Conservation (phyloP, 2,113 vertebrate species). For the Clarias gariepinus region DNA sequence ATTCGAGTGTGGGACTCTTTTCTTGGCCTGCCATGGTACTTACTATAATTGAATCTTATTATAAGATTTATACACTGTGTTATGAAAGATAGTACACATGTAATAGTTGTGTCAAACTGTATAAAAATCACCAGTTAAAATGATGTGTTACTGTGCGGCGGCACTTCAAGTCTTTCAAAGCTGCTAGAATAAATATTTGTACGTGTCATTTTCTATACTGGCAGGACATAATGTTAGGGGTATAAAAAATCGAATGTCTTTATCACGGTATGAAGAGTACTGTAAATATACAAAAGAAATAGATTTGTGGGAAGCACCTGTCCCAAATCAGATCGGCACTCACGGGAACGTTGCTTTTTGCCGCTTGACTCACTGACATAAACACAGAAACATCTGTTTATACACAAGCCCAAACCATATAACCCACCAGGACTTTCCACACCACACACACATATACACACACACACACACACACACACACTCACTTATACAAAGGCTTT, state of each 20-base stretch:
- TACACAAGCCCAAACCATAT: constrained; percentile 19
- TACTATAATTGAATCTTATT: neutral
- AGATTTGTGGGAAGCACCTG: neutral
- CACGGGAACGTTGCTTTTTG: constrained; percentile 27
- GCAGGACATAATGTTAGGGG: too few relatives aligned
- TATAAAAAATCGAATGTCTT: neutral
- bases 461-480: neutral
- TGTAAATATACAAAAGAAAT: neutral
- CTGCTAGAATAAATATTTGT: neutral
- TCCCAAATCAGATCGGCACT: neutral
- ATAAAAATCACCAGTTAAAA: neutral
- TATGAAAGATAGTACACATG: neutral
- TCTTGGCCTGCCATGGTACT: too few relatives aligned
- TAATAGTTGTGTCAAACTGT: neutral
- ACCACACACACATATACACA: constrained; percentile 12
- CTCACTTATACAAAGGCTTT: constrained; percentile 7
- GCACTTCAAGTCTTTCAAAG: neutral
- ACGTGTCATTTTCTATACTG: neutral
- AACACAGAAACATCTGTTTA: constrained; percentile 38
- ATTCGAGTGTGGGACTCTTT: too few relatives aligned
- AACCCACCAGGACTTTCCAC: constrained; percentile 31
- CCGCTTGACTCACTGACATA: constrained; percentile 30
- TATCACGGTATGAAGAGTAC: too few relatives aligned
- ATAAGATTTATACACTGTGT: neutral
- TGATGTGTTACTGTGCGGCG: neutral